Percentiles rank a stretch among this genome's conserved stretches.
Conservation (phyloP, 2,888 invertebrate genomes). For the Folsomia manolachei region DNA sequence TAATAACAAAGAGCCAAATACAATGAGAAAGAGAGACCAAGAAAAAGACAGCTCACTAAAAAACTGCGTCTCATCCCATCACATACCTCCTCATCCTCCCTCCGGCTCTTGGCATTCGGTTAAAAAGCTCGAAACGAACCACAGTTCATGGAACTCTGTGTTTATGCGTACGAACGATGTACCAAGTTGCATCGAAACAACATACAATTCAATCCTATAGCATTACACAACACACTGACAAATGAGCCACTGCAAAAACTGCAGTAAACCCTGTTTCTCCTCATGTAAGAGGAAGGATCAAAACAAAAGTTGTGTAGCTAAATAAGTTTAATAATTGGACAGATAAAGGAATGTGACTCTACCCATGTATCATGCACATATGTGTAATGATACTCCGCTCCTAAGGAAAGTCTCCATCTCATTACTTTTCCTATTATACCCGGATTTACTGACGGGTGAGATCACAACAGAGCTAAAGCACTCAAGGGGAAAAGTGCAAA, state of each 20-base stretch:
- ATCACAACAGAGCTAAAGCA: too few species aligned
- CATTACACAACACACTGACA: not conserved
- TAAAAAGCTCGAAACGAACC: not conserved
- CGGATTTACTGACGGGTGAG: too few species aligned
- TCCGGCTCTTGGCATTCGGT: not conserved
- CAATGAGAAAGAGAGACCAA: too few species aligned
- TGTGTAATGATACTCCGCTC: too few species aligned
- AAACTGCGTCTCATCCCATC: not conserved
- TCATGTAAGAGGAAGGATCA: not conserved
- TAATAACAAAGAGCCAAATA: too few species aligned
- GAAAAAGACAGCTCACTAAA: not conserved
- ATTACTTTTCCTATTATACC: too few species aligned
- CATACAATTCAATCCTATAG: not conserved
- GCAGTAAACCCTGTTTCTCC: not conserved
- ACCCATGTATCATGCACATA: too few species aligned
- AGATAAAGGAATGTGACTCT: not conserved
- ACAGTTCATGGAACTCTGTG: constrained; percentile 1
- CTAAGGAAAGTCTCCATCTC: too few species aligned
- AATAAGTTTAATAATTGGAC: too few species aligned
- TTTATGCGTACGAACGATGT: not conserved
- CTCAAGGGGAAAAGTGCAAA: not conserved
- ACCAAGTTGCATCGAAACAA: not conserved
- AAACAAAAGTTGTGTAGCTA: not conserved
- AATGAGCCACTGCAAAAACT: not conserved
- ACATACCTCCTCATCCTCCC: not conserved